A percentile compares a stretch with the other conserved stretches of the same genome.
Evolutionary conservation across 2,797 vertebrate genomes (phyloP).

Genomic region (Ispidina lecontei): DNA sequence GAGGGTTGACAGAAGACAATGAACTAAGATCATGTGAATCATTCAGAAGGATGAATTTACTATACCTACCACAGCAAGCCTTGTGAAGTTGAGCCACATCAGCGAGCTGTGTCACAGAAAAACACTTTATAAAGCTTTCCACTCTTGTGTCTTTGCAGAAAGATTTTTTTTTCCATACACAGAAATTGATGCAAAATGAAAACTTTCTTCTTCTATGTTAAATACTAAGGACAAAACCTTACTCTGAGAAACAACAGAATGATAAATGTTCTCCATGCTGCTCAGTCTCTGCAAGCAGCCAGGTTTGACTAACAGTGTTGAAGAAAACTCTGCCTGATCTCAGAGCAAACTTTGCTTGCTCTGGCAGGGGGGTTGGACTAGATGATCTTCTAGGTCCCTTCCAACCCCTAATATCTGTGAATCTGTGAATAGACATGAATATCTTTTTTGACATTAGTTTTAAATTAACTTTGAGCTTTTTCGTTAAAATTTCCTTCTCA

Average conservation of each 20-base stretch:
- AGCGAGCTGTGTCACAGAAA: not conserved
- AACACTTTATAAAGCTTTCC: not conserved
- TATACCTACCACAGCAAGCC: not conserved
- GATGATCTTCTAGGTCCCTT: too few relatives aligned
- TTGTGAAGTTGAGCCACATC: not conserved
- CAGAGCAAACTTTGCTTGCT: not conserved
- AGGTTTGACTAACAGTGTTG: not conserved
- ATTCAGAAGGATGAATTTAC: not conserved
- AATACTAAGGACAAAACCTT: not conserved
- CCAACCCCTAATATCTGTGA: too few relatives aligned
- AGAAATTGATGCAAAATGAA: not conserved
- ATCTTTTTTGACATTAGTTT: not conserved
- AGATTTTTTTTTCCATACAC: not conserved
- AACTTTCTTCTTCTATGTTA: not conserved
- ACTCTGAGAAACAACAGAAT: not conserved
- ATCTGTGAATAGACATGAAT: too few relatives aligned
- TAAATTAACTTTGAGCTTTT: not conserved
- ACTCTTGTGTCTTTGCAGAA: not conserved
- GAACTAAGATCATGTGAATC: not conserved
- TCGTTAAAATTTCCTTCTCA: not conserved
- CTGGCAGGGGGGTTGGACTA: too few relatives aligned
- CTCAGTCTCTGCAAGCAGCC: not conserved
- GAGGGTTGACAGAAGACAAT: not conserved
- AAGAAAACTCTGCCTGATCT: not conserved
- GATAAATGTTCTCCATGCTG: not conserved